phyloP scores from a whole-genome alignment of 1,140 invertebrate genomes.

The Teleogryllus occipitalis region DNA sequence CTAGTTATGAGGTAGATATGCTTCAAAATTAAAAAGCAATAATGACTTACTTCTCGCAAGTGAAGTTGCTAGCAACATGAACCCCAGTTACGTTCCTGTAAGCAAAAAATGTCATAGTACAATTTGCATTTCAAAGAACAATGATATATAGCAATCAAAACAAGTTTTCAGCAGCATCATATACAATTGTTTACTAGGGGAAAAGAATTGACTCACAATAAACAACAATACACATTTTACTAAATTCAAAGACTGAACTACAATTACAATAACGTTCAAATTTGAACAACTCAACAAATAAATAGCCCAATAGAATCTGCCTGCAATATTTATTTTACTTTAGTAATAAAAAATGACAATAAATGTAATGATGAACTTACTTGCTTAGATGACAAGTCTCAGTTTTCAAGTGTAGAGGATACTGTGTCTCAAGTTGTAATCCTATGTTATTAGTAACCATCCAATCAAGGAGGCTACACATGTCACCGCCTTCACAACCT shows the following conservation, averaged over 20 bases:
- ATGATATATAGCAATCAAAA: too few species aligned
- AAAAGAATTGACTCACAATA: too few species aligned
- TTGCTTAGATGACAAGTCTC: conserved; percentile 46
- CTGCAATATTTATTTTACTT: neutral
- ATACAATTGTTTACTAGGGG: too few species aligned
- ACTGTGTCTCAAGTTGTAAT: conserved; percentile 50
- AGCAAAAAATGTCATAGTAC: conserved; percentile 6
- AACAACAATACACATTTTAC: too few species aligned
- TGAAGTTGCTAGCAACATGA: conserved; percentile 36
- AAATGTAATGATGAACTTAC: conserved; percentile 29
- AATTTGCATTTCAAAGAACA: too few species aligned
- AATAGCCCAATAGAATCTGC: neutral
- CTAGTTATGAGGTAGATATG: too few species aligned
- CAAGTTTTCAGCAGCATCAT: too few species aligned
- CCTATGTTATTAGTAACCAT: conserved; percentile 47
- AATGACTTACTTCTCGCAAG: conserved; percentile 40
- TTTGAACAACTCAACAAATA: conserved; percentile 14
- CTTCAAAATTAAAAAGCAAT: neutral
- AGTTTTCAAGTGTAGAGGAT: conserved; percentile 54
- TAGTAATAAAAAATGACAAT: neutral
- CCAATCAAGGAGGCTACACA: conserved; percentile 67
- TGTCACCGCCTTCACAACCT: conserved; percentile 76
- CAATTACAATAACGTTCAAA: conserved; percentile 27
- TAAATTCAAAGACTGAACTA: neutral
- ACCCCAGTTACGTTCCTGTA: conserved; percentile 28